phyloP scores from a whole-genome alignment of 2,113 vertebrate species.

The Burhinus bistriatus region DNA sequence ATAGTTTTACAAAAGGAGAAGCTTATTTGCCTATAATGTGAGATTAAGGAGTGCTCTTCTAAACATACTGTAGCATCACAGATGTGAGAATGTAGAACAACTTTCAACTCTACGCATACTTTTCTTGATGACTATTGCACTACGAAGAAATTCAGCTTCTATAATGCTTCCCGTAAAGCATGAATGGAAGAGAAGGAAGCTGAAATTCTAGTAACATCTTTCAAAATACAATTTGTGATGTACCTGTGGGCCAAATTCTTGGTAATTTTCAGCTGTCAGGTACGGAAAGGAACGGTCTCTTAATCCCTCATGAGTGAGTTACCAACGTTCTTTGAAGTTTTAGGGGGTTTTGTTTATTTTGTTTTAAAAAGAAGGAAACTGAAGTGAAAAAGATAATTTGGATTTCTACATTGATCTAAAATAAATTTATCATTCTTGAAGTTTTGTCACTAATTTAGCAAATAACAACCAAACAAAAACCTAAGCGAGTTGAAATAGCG shows the following conservation, averaged over 20 bases:
- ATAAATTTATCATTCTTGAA: neutral
- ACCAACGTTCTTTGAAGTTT: neutral
- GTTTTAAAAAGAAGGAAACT: neutral
- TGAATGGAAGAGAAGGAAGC: neutral
- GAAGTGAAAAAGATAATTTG: neutral
- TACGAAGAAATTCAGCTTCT: neutral
- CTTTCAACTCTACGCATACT: neutral
- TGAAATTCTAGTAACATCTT: neutral
- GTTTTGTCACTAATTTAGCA: neutral
- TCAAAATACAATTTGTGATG: neutral
- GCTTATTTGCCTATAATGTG: neutral
- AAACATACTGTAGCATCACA: neutral
- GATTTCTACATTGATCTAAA: neutral
- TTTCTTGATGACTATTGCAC: neutral
- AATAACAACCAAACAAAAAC: neutral
- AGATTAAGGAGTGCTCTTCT: neutral
- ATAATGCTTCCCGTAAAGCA: neutral
- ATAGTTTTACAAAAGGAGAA: neutral
- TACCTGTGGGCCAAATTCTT: neutral
- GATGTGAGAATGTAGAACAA: neutral
- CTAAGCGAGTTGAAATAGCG: neutral
- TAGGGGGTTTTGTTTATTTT: neutral
- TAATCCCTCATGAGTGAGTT: neutral
- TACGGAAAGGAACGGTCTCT: neutral
- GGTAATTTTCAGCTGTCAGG: neutral